phyloP scores from a whole-genome alignment of 1,140 invertebrate genomes.

The Drosophila funebris region DNA sequence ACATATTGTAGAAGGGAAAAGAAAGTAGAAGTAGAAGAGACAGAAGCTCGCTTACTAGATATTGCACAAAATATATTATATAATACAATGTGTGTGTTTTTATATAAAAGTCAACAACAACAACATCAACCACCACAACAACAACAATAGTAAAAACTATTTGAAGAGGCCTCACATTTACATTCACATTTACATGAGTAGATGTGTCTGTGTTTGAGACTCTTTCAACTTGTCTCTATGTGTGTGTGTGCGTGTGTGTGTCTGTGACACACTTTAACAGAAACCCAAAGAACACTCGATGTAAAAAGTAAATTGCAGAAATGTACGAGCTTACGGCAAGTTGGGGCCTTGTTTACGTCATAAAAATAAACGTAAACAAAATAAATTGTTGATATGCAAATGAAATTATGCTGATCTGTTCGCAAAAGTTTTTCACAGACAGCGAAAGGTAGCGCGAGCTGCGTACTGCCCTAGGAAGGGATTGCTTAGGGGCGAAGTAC shows the following conservation, averaged over 20 bases:
- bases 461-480: not conserved
- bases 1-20: slow-evolving; percentile 24
- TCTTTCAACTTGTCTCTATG: slow-evolving; percentile 5
- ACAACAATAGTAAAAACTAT: slow-evolving; percentile 22
- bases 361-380: slow-evolving; percentile 59
- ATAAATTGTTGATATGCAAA: slow-evolving; percentile 62
- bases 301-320: slow-evolving; percentile 50
- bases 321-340: slow-evolving; percentile 18
- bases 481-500: not conserved
- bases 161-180: slow-evolving; percentile 39
- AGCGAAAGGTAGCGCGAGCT: slow-evolving; percentile 22
- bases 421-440: slow-evolving; percentile 30
- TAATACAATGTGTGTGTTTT: slow-evolving; percentile 5
- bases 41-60: slow-evolving; percentile 7
- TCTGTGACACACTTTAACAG: slow-evolving; percentile 23
- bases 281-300: slow-evolving; percentile 9
- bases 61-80: slow-evolving; percentile 30
- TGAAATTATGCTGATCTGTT: slow-evolving; percentile 56
- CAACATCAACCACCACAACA: slow-evolving; percentile 2
- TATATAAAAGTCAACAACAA: slow-evolving; percentile 15
- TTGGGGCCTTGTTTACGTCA: slow-evolving; percentile 43
- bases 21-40: not conserved
- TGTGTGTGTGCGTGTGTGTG: slow-evolving; percentile 5
- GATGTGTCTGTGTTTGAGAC: slow-evolving; percentile 14
- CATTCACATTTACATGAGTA: slow-evolving; percentile 40